A percentile compares a stretch with the other conserved stretches of the same genome.
These are phyloP conservation scores for Benitochromis conjunctus DNA, from an alignment of 2,113 vertebrate genomes.

Conservation along the genomic window DNA sequence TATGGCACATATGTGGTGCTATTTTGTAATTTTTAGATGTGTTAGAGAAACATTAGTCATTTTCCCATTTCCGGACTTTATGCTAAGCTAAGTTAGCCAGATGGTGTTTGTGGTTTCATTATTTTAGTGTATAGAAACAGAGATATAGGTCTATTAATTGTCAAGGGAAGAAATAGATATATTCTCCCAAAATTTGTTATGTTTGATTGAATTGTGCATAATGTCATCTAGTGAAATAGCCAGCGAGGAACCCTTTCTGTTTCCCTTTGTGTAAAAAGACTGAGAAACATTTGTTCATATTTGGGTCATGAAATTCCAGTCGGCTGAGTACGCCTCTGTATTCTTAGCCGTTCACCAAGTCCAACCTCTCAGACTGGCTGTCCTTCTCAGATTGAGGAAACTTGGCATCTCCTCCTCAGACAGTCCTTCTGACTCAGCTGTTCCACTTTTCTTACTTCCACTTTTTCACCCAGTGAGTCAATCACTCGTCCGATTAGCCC, in stretches of 20 bases:
- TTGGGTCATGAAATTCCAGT: constrained; percentile 3
- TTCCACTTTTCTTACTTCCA: constrained; percentile 19
- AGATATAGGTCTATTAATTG: not conserved
- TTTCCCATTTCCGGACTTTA: not conserved
- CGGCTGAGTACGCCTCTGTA: not conserved
- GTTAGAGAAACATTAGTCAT: not conserved
- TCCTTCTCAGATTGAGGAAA: constrained; percentile 11
- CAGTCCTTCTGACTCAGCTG: constrained; percentile 45
- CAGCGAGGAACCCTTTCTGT: not conserved
- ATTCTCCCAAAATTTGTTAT: not conserved
- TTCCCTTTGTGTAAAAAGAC: not conserved
- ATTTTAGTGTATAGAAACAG: not conserved
- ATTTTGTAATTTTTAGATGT: not conserved
- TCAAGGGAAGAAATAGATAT: not conserved
- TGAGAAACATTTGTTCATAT: not conserved
- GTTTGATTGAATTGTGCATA: not conserved
- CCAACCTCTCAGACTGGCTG: constrained; percentile 12
- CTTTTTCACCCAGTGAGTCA: constrained; percentile 68
- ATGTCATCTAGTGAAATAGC: not conserved
- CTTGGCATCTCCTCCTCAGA: constrained; percentile 12
- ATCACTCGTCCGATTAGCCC: constrained; percentile 73
- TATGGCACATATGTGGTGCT: not conserved
- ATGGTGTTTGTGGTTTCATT: not conserved
- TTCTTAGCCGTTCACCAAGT: not conserved
- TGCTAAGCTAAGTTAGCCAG: not conserved